Evolutionary conservation across 2,888 invertebrate genomes (phyloP).

Genomic region (Meganola albula): DNA sequence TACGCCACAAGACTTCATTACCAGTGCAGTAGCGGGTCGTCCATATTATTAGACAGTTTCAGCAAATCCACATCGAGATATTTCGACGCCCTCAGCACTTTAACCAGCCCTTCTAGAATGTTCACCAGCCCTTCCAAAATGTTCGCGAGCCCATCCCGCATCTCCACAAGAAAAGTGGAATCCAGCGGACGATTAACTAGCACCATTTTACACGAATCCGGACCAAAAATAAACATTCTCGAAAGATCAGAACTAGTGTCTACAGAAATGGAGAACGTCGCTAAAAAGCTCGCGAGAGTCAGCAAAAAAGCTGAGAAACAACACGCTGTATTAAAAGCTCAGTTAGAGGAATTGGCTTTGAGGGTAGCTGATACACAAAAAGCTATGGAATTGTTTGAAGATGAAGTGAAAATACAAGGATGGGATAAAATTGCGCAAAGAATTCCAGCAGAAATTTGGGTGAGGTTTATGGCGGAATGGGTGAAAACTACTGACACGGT

Average conservation of each 20-base stretch:
- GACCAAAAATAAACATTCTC: conserved; percentile 67
- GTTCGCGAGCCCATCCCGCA: conserved; percentile 37
- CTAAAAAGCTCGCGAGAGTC: conserved; percentile 39
- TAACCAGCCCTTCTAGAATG: conserved; percentile 34
- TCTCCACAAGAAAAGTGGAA: conserved; percentile 50
- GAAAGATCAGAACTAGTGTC: conserved; percentile 71
- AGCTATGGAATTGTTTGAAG: conserved; percentile 65
- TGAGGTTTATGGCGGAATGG: conserved; percentile 80
- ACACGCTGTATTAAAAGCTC: conserved; percentile 62
- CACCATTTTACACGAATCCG: conserved; percentile 46
- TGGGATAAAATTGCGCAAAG: conserved; percentile 78
- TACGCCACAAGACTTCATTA: too few relatives aligned
- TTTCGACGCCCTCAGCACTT: neutral
- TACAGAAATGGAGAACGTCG: conserved; percentile 70
- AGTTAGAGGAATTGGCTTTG: conserved; percentile 75
- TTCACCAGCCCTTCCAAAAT: conserved; percentile 44
- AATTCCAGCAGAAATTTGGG: conserved; percentile 79
- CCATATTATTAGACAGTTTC: neutral
- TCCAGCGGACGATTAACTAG: conserved; percentile 41
- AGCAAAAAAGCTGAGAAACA: conserved; percentile 47
- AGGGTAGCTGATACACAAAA: conserved; percentile 70
- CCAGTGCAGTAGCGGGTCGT: too few relatives aligned
- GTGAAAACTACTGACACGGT: conserved; percentile 71
- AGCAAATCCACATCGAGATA: neutral
- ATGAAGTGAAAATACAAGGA: conserved; percentile 69